Evolutionary conservation across 2,888 invertebrate species (phyloP), one percentile per base, ranked within the genome.

Genomic region (Philonicus albiceps): DNA sequence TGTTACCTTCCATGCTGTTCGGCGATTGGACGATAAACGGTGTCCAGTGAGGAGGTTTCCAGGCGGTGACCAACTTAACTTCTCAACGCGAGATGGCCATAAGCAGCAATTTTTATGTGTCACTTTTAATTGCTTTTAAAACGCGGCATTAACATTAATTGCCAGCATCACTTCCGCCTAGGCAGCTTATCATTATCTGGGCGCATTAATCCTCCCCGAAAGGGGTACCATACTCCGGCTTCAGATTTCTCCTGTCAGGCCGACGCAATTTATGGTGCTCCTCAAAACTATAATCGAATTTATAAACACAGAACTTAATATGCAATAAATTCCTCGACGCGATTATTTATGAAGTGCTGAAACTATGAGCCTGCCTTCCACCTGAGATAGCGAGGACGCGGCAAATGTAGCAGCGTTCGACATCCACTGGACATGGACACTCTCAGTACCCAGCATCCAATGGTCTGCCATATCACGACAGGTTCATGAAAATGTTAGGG

Each of bases 281-380:
- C 53, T 86, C 75, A 81, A 73, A 81, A 75, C 86, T 43, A 72
- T 86, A 87, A 85, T 87, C 86, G 84, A 86, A 87, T 87, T 85
- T 86, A 87, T 81, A 86, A 87, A 86, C 87, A 86, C 73, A 73
- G 76, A 87, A 73, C 86, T 86, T 87, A 87, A 87, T 87, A 86
- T 86, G 87, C 87, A 86, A 87, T 87, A 87, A 87, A 87, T 87
- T 86, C 86, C 78, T 40, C 64, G 13, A 16, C n/a, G 87, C 43
- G 83, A 87, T 87, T 85, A 87, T 87, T 87, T 87, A 87, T 87
- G 87, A 87, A 86, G 87, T 87, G 87, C 85, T 87, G 87, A 87
- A 86, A 86, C 87, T 85, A 87, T 86, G 87, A 86, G 86, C 75
- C 85, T 75, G 84, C 78, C 76, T 87, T 87, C 86, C 85, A 86